phyloP scores from a whole-genome alignment of 2,113 vertebrate genomes.

The Thamnaconus septentrionalis region DNA sequence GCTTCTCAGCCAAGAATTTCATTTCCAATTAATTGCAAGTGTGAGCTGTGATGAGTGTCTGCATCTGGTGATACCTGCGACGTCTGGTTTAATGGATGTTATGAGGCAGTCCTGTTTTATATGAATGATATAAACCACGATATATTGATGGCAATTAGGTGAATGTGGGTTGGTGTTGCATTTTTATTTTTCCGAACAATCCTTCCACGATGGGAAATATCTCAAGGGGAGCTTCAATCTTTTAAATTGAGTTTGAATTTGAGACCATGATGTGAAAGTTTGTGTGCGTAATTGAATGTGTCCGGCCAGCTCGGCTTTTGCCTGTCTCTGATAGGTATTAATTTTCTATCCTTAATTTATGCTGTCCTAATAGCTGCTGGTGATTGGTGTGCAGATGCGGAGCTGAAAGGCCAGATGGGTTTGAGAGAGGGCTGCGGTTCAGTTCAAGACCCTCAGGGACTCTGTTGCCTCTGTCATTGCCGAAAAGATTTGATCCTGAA shows the following conservation, averaged over 20 bases:
- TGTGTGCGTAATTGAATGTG: constrained; percentile 26
- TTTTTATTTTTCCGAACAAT: too few species aligned
- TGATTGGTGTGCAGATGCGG: constrained; percentile 13
- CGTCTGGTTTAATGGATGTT: constrained; percentile 28
- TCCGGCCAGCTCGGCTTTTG: constrained; percentile 16
- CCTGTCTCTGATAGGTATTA: constrained; percentile 21
- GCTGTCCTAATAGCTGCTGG: constrained; percentile 18
- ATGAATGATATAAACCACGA: too few species aligned
- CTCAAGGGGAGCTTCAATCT: too few species aligned
- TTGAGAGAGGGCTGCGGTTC: constrained; percentile 3
- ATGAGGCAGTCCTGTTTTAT: too few species aligned
- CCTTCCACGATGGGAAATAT: too few species aligned
- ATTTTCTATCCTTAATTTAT: constrained; percentile 34
- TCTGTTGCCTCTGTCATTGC: background rate
- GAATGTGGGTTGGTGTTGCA: too few species aligned
- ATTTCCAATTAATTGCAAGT: constrained; percentile 36
- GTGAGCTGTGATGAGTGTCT: too few species aligned
- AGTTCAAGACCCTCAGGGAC: background rate
- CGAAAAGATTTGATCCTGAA: constrained; percentile 21
- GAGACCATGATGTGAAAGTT: too few species aligned
- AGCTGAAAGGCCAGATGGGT: constrained; percentile 21
- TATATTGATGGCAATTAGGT: too few species aligned
- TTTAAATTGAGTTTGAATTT: too few species aligned
- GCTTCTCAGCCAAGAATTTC: constrained; percentile 42
- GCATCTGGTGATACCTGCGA: constrained; percentile 1